Conservation (phyloP, 2,888 invertebrate species). For the Flabesymbios commensalis region DNA sequence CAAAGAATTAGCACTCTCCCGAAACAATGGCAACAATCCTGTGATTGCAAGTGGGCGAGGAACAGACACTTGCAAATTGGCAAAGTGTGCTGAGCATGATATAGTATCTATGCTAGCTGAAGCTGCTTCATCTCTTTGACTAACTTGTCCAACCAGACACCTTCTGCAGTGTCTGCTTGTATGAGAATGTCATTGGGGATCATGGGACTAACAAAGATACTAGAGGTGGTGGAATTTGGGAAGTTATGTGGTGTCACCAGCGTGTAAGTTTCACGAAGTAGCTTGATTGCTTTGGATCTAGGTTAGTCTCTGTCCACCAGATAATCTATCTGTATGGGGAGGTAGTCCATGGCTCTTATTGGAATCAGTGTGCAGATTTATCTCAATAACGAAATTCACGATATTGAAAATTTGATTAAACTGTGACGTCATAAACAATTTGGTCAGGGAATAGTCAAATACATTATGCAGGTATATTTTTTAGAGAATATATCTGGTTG, state of each 20-base stretch:
- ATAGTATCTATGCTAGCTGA: background rate
- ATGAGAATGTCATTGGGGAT: background rate
- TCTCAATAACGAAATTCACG: too few species aligned
- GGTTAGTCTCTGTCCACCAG: background rate
- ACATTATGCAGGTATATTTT: too few species aligned
- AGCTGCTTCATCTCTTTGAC: background rate
- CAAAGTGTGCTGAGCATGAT: slow-evolving; percentile 2
- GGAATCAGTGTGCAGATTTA: too few species aligned
- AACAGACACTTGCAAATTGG: background rate
- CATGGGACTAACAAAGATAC: background rate
- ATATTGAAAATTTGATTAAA: too few species aligned
- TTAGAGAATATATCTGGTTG: too few species aligned
- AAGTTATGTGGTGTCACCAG: background rate
- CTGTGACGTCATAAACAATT: too few species aligned
- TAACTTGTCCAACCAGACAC: background rate
- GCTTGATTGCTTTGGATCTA: background rate
- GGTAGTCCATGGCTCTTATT: too few species aligned
- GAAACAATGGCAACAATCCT: slow-evolving; percentile 38
- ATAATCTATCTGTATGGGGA: too few species aligned
- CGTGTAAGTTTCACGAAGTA: background rate
- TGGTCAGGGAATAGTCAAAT: too few species aligned
- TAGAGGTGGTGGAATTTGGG: background rate
- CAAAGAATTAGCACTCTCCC: slow-evolving; percentile 32
- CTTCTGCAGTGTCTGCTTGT: background rate
- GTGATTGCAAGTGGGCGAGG: background rate